Evolutionary conservation across 2,113 vertebrate species (phyloP), one percentile per base, ranked within the genome.

Genomic region (Apteryx mantelli): DNA sequence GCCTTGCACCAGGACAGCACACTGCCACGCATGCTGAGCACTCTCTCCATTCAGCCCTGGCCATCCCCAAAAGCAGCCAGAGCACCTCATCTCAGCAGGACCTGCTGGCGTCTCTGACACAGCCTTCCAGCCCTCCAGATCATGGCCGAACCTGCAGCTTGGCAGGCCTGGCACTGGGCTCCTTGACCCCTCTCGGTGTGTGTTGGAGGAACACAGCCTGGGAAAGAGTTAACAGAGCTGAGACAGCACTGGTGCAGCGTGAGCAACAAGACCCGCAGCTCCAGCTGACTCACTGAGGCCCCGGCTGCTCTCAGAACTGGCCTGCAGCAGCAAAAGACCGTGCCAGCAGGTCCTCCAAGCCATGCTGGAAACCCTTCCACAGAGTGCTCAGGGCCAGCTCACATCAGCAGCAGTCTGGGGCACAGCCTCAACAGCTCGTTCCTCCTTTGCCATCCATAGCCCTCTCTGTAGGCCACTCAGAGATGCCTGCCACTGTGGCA

Each of bases 361-460:
- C 48, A 82, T 68, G 75, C 89, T 92, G 91, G 76, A 79, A 92
- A 61, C 68, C 71, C 26, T 83, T 91, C 44, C 73, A 53, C 0
- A 0, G 30, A 3, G 1, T 1, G 4, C 58, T 79, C 0, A 0
- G 82, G 61, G 78, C 60, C 88, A 84, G 55, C 56, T 11, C 3
- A 1, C 38, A 34, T 56, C 1, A 0, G 46, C 88, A 70, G 73
- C 30, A 9, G 83, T 11, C 86, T 70, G 68, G 40, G 65, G 11
- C 11, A 2, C 38, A 58, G 86, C 69, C 50, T 77, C 65, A 52
- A 38, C 55, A 44, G 79, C 65, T 32, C 5, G 5, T 15, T 25
- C n/a, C 36, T 64, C 21, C 24, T 25, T 64, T 36, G 36, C 63
- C 63, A 38, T 25, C 21, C 34, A 14, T 20, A 40, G n/a, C 56